phyloP scores from a whole-genome alignment of 2,888 invertebrate species.

The Cephus spinipes region DNA sequence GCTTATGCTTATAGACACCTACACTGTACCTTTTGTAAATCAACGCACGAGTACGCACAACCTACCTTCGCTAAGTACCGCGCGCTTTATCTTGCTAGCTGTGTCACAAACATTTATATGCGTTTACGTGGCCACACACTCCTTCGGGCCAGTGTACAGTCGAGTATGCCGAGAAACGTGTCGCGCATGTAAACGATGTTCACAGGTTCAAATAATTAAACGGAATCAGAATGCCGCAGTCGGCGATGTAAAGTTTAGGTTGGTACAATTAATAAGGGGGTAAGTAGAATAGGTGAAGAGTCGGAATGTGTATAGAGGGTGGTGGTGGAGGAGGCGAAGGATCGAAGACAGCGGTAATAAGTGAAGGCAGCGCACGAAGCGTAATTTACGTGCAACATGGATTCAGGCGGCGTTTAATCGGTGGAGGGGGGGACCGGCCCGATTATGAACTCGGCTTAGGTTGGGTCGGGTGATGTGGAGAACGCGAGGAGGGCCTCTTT shows the following conservation, averaged over 20 bases:
- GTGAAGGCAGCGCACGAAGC: constrained; percentile 40
- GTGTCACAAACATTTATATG: no score
- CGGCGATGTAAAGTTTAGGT: no score
- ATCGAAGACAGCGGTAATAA: constrained; percentile 45
- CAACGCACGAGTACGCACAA: no score
- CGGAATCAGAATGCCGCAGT: no score
- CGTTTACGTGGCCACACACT: neutral
- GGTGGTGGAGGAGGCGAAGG: neutral
- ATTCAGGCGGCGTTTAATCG: constrained; percentile 56
- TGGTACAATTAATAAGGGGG: no score
- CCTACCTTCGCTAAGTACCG: no score
- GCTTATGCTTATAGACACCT: no score
- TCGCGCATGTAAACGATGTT: neutral
- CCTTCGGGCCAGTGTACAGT: neutral
- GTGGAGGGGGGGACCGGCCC: constrained; percentile 44
- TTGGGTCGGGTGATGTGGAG: constrained; percentile 45
- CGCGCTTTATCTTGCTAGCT: no score
- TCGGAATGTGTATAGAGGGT: no score
- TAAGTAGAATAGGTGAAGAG: no score
- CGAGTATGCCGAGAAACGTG: neutral
- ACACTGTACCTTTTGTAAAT: no score
- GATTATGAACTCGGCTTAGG: constrained; percentile 58
- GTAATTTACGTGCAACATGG: constrained; percentile 58
- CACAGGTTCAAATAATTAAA: constrained; percentile 14
- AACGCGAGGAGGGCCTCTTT: constrained; percentile 49